phyloP scores from a whole-genome alignment of 2,113 vertebrate genomes.

The Mesocricetus auratus region DNA sequence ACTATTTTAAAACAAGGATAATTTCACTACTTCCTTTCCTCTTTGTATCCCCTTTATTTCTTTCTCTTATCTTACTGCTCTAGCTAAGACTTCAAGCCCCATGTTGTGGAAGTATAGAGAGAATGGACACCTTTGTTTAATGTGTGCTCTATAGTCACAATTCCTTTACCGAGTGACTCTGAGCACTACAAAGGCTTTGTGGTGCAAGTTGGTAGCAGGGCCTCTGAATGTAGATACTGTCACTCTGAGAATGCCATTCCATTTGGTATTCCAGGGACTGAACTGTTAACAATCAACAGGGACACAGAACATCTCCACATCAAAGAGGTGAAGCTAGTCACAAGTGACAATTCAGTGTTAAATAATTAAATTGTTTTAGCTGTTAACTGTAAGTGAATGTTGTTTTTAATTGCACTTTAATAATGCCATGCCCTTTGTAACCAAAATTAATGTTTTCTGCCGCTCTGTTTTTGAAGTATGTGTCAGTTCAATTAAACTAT shows the following conservation, averaged over 20 bases:
- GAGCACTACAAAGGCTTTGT: neutral
- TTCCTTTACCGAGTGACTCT: neutral
- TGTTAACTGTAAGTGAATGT: slow-evolving; percentile 87
- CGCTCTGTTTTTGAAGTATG: slow-evolving; percentile 89
- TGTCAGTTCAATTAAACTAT: slow-evolving; percentile 91
- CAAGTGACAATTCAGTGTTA: slow-evolving; percentile 86
- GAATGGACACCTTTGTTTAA: neutral
- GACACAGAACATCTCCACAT: slow-evolving; percentile 69
- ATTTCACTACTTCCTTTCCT: neutral
- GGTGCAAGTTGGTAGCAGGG: neutral
- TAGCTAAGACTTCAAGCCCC: neutral
- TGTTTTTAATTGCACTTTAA: slow-evolving; percentile 91
- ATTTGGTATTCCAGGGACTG: slow-evolving; percentile 62
- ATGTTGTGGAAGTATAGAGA: neutral
- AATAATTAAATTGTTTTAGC: slow-evolving; percentile 89
- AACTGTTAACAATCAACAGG: slow-evolving; percentile 57
- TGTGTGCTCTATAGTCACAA: neutral
- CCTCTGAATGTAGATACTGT: neutral
- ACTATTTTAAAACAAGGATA: neutral
- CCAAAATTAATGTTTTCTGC: slow-evolving; percentile 90
- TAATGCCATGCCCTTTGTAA: slow-evolving; percentile 91
- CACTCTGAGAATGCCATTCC: slow-evolving; percentile 5
- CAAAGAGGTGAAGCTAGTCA: slow-evolving; percentile 82
- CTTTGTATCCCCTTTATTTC: neutral
- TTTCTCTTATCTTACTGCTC: neutral